Percentiles rank a stretch among this genome's conserved stretches.
These are phyloP conservation scores for Crossaster papposus DNA, from an alignment of 53 echinoderm and acorn worm genomes.

Conservation along the genomic window DNA sequence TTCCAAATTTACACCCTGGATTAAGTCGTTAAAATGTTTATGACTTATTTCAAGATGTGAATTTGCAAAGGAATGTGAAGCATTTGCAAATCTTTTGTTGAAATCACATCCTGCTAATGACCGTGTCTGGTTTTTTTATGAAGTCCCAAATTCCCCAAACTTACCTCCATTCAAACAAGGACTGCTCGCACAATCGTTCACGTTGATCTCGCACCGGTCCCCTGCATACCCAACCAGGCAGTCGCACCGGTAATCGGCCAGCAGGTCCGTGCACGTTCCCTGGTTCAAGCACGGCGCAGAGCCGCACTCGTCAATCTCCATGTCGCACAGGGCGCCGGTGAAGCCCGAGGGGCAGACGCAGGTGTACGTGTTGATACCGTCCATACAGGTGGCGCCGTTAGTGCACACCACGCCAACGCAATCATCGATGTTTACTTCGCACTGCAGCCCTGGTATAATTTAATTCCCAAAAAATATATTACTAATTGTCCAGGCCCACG, in stretches of 20 bases:
- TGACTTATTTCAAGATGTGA: too few species aligned
- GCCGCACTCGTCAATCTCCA: slow-evolving; percentile 85
- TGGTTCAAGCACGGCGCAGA: slow-evolving; percentile 81
- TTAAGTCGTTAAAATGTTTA: too few species aligned
- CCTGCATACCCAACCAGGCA: slow-evolving; percentile 70
- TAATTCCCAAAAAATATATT: background rate
- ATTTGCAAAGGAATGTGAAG: too few species aligned
- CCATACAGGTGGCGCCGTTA: slow-evolving; percentile 79
- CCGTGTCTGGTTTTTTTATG: too few species aligned
- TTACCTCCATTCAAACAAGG: slow-evolving; percentile 68
- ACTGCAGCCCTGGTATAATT: slow-evolving; percentile 61
- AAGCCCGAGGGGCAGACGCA: slow-evolving; percentile 79
- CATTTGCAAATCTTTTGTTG: too few species aligned
- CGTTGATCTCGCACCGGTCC: slow-evolving; percentile 54
- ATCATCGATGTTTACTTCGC: slow-evolving; percentile 87
- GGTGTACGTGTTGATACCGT: slow-evolving; percentile 69
- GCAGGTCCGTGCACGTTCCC: slow-evolving; percentile 73
- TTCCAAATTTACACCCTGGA: too few species aligned
- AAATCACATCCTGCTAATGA: too few species aligned
- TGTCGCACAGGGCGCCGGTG: slow-evolving; percentile 66
- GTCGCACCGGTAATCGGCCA: slow-evolving; percentile 71
- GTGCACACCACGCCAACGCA: slow-evolving; percentile 77
- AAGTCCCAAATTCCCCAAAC: too few species aligned
- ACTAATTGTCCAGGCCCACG: too few species aligned
- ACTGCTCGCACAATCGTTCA: slow-evolving; percentile 66